Base-by-base conservation (phyloP, 64 coral and sea anemone genomes). In the Dendronephthya gigantea region DNA sequence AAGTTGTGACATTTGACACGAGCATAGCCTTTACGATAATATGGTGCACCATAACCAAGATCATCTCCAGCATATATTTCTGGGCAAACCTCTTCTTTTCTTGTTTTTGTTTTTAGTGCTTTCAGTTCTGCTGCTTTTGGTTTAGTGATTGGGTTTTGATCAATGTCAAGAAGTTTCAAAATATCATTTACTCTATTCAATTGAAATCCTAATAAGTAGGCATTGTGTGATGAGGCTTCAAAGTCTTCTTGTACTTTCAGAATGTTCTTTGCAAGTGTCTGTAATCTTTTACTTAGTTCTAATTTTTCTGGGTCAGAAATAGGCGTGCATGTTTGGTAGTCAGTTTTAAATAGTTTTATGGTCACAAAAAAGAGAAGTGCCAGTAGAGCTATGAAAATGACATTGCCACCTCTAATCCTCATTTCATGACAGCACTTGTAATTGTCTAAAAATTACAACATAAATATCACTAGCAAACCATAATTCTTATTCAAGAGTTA, bases 1-100 rank as follows among this genome's bases (percentile, higher is more conserved):
- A 55, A 90, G 13, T 92, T 36, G 4, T 89, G 83, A 58, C 95
- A 98, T 43, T 93, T 93, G 35, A 89, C 9, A 29, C 86, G 55
- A 27, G 43, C 51, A 55, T 93, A 98, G 25, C 95, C 95, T 72
- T 33, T 87, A 30, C 95, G 85, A 72, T 93, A 98, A 33, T 72
- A 98, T 1, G 95, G 95, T n/a, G 91, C 91, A 2, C 95, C 92
- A 68, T 90, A 90, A 11, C 89, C 89, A 40, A 97, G 83, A 59
- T 85, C 85, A 35, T 84, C 89, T 10, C 95, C 95, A 30, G 90
- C 37, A 76, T 93, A 98, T 17, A 84, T 90, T 38, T 98, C 95
- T 11, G 95, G 95, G 7, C 95, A 98, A 85, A 98, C 85, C 62
- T 93, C 95, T 45, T 90, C 30, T 1, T 36, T 79, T 79, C 36